Percentiles rank a stretch among this genome's conserved stretches.
These are phyloP conservation scores for Amblyjoppa proteus DNA, from an alignment of 2,888 invertebrate species.

Conservation along the genomic window DNA sequence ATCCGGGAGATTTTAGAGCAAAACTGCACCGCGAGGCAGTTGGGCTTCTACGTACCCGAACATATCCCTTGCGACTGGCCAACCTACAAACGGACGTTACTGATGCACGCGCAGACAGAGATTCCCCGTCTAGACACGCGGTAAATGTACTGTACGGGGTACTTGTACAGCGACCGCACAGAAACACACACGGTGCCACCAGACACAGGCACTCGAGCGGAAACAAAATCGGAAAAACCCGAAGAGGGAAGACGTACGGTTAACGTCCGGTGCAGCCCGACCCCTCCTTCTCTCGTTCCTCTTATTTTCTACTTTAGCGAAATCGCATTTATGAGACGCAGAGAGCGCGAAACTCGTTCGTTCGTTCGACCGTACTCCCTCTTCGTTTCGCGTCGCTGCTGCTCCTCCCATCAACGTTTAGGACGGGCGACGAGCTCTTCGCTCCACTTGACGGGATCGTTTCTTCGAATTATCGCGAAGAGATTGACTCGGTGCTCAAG, in stretches of 20 bases:
- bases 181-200: not conserved
- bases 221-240: conserved; percentile 29
- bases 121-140: conserved; percentile 30
- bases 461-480: conserved; percentile 47
- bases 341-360: not conserved
- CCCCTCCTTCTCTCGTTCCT: conserved; percentile 9
- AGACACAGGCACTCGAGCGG: conserved; percentile 11
- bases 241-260: conserved; percentile 22
- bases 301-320: conserved; percentile 68
- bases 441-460: conserved; percentile 26
- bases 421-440: conserved; percentile 10
- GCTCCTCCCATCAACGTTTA: conserved; percentile 6
- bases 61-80: conserved; percentile 40
- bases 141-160: conserved; percentile 10
- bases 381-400: conserved; percentile 2
- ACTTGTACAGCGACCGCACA: conserved; percentile 4
- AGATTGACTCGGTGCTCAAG: conserved; percentile 29
- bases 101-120: conserved; percentile 45
- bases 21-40: conserved; percentile 70
- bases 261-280: conserved; percentile 54
- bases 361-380: not conserved
- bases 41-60: conserved; percentile 68
- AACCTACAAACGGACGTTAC: conserved; percentile 42
- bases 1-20: conserved; percentile 79
- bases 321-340: conserved; percentile 65